A percentile compares a stretch with the other conserved stretches of the same genome.
These are phyloP conservation scores for Hydra vulgaris DNA, from an alignment of 30 jellyfish, hydroid and myxozoan genomes.

Conservation along the genomic window DNA sequence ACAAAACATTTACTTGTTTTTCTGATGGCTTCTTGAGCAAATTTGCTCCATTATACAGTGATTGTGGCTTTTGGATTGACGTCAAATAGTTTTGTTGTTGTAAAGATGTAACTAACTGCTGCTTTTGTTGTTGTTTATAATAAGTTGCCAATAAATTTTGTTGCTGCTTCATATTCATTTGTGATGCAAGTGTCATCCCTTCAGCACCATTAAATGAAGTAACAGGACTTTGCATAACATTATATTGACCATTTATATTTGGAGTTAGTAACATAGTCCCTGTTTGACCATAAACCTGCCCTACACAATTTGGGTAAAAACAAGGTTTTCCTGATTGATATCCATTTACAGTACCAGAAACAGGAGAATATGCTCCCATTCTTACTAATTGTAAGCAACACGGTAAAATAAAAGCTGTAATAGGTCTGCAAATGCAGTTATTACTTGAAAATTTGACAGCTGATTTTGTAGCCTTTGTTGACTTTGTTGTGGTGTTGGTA, in stretches of 20 bases:
- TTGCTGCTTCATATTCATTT: neutral
- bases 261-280: neutral
- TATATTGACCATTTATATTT: neutral
- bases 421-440: neutral
- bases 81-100: neutral
- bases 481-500: conserved; percentile 9
- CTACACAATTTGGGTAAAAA: conserved; percentile 1
- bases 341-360: neutral
- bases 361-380: neutral
- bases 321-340: conserved; percentile 5
- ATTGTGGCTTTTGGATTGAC: neutral
- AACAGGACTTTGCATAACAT: conserved; percentile 2
- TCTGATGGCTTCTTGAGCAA: neutral
- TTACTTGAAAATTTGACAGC: conserved; percentile 11
- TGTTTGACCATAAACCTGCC: neutral
- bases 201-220: neutral
- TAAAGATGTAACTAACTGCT: neutral
- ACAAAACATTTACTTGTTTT: neutral
- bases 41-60: neutral
- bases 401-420: conserved; percentile 6
- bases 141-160: neutral
- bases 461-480: conserved; percentile 13
- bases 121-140: conserved; percentile 2
- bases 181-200: neutral
- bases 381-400: neutral